Percentiles rank a stretch among this genome's conserved stretches.
phyloP scores from a whole-genome alignment of 2,888 invertebrate genomes.

The Diaprepes abbreviatus region DNA sequence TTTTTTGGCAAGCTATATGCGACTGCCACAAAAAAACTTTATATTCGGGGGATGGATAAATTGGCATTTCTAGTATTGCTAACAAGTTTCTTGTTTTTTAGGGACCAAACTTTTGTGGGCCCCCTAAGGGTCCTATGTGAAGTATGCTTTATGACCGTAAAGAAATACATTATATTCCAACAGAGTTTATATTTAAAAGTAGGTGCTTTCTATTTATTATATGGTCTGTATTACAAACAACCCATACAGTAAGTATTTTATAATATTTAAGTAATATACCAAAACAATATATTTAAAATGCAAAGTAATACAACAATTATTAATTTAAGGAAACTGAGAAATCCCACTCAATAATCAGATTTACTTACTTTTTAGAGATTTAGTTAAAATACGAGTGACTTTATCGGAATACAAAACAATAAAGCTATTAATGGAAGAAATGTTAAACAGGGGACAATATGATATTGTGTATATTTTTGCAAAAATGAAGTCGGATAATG shows the following conservation, averaged over 20 bases:
- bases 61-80: no score
- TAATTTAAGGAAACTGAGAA: no score
- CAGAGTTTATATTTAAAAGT: conserved; percentile 55
- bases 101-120: conserved; percentile 55
- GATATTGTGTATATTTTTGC: conserved; percentile 58
- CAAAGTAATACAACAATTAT: no score
- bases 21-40: no score
- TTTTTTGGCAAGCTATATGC: no score
- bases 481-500: conserved; percentile 58
- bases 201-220: conserved; percentile 61
- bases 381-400: conserved; percentile 60
- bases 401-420: conserved; percentile 56
- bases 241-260: conserved; percentile 58
- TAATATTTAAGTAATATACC: no score
- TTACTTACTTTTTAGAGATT: conserved; percentile 44
- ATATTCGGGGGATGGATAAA: no score
- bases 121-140: conserved; percentile 55
- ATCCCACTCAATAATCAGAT: no score
- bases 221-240: conserved; percentile 63
- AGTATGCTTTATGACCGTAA: conserved; percentile 56
- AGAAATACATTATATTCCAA: conserved; percentile 57
- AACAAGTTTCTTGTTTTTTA: no score
- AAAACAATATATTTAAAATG: no score
- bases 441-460: conserved; percentile 50
- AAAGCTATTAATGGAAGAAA: conserved; percentile 53